These are phyloP conservation scores for Drosophila kurseongensis DNA, from an alignment of 1,140 invertebrate genomes.

Conservation along the genomic window DNA sequence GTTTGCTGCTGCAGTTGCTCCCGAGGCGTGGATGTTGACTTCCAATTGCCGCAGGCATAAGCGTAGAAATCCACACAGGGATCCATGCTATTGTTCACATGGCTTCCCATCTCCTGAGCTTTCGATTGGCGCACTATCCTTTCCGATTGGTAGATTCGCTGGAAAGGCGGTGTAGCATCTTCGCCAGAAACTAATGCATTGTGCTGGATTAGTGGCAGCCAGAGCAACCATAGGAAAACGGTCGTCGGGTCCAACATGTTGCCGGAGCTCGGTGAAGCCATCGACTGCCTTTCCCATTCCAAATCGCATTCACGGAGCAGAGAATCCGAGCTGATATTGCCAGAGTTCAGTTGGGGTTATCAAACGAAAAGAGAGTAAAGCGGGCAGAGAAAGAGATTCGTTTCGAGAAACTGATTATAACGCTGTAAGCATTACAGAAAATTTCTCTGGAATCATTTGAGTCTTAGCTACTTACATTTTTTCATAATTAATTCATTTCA, in stretches of 20 bases:
- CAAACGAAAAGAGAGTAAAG: neutral
- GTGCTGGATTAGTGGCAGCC: neutral
- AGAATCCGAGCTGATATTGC: slow-evolving; percentile 38
- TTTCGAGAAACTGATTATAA: neutral
- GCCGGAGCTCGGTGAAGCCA: slow-evolving; percentile 41
- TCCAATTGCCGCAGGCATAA: slow-evolving; percentile 86
- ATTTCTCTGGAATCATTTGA: neutral
- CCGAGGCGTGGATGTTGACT: slow-evolving; percentile 89
- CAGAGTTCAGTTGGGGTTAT: slow-evolving; percentile 23
- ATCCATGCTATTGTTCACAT: slow-evolving; percentile 90
- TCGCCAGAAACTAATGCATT: slow-evolving; percentile 6
- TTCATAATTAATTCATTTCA: neutral
- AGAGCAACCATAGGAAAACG: slow-evolving; percentile 15
- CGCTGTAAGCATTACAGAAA: slow-evolving; percentile 7
- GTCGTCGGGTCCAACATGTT: slow-evolving; percentile 50
- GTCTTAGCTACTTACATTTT: neutral
- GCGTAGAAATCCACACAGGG: slow-evolving; percentile 96
- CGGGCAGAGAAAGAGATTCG: neutral
- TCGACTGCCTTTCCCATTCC: slow-evolving; percentile 29
- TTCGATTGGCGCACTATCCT: slow-evolving; percentile 82
- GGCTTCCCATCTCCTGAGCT: slow-evolving; percentile 88
- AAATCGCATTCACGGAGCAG: neutral
- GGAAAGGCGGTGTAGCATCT: slow-evolving; percentile 26
- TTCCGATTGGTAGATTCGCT: slow-evolving; percentile 80
- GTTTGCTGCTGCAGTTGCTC: slow-evolving; percentile 89